Conservation (phyloP, 2,797 vertebrate genomes). For the Melanotaenia maccullochi region DNA sequence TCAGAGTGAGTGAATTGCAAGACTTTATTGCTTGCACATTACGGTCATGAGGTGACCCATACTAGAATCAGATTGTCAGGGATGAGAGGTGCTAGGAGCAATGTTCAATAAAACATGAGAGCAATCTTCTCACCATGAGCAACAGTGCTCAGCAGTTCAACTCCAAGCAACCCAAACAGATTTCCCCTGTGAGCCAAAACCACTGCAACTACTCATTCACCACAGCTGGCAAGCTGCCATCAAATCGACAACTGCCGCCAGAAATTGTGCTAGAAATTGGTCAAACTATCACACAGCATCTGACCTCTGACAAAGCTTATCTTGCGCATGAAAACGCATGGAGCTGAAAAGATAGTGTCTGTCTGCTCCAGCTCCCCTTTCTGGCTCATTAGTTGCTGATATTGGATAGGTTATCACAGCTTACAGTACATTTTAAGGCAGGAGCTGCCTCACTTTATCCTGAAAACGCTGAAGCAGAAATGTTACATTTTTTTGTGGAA, state of each 20-base stretch:
- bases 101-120: constrained; percentile 83
- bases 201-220: constrained; percentile 69
- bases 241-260: constrained; percentile 66
- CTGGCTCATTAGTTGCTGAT: constrained; percentile 76
- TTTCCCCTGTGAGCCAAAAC: constrained; percentile 78
- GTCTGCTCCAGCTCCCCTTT: constrained; percentile 66
- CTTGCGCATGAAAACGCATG: constrained; percentile 65
- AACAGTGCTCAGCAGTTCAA: constrained; percentile 70
- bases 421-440: constrained; percentile 66
- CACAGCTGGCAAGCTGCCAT: constrained; percentile 57
- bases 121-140: constrained; percentile 79
- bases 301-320: constrained; percentile 80
- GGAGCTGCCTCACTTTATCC: constrained; percentile 57
- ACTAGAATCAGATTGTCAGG: constrained; percentile 77
- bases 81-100: constrained; percentile 74
- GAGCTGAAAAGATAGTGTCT: constrained; percentile 70
- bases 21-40: constrained; percentile 74
- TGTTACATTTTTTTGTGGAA: constrained; percentile 52
- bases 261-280: constrained; percentile 77
- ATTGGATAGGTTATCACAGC: constrained; percentile 76
- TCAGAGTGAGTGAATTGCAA: constrained; percentile 66
- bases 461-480: constrained; percentile 50
- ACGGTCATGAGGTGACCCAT: constrained; percentile 75
- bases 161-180: constrained; percentile 74
- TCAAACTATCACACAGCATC: constrained; percentile 71